Evolutionary conservation across 2,888 invertebrate genomes (phyloP).

Genomic region (Trichogramma dendrolimi): DNA sequence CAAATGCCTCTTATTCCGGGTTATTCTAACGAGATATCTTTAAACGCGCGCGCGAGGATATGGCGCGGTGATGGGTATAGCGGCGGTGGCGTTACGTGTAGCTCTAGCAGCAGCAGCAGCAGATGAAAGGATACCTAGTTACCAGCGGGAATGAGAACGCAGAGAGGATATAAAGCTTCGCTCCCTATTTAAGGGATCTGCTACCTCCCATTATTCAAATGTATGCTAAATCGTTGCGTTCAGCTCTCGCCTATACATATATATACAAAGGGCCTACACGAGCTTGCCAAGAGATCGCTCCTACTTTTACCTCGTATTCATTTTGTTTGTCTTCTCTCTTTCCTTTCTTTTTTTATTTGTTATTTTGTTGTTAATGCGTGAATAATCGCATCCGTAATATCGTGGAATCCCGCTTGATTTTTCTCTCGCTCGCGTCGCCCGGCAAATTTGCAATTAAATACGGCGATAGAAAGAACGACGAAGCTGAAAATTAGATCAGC

Average conservation of each 20-base stretch:
- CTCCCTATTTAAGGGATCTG: conserved; percentile 51
- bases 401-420: no score
- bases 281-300: conserved; percentile 19
- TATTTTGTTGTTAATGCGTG: no score
- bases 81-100: conserved; percentile 32
- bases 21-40: conserved; percentile 54
- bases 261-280: conserved; percentile 49
- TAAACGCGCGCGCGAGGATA: conserved; percentile 41
- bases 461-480: conserved; percentile 1
- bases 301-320: background rate
- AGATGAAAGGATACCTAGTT: conserved; percentile 52
- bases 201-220: conserved; percentile 52
- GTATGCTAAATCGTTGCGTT: conserved; percentile 46
- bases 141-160: conserved; percentile 49
- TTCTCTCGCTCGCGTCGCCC: no score
- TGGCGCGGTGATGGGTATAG: conserved; percentile 28
- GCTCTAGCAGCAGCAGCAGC: conserved; percentile 35
- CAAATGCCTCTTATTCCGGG: conserved; percentile 49
- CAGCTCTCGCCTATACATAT: conserved; percentile 41
- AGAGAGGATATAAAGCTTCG: background rate
- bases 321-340: no score
- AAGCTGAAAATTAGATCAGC: conserved; percentile 49
- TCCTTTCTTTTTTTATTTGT: no score
- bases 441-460: no score
- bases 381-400: no score